Evolutionary conservation across 2,797 vertebrate species (phyloP).

Genomic region (Antrozous pallidus): DNA sequence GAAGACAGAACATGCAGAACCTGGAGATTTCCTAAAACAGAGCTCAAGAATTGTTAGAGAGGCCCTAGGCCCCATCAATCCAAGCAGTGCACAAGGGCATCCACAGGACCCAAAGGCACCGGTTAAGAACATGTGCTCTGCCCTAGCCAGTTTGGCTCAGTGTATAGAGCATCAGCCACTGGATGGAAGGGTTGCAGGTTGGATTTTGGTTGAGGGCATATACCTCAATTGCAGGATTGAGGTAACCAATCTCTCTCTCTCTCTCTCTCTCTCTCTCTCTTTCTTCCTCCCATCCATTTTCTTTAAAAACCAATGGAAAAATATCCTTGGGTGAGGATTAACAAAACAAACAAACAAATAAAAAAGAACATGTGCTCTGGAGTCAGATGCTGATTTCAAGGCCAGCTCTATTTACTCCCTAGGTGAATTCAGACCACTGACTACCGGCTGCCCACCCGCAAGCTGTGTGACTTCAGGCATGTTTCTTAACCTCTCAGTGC

Average conservation of each 20-base stretch:
- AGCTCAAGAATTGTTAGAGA: not conserved
- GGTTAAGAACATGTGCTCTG: not conserved
- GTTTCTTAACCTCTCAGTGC: conserved; percentile 3
- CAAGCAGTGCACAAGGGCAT: not conserved
- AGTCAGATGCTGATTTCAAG: not conserved
- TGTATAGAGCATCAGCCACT: not conserved
- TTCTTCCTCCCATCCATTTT: too few relatives aligned
- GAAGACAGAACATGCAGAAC: not conserved
- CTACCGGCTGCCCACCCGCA: not conserved
- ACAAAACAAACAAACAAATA: too few relatives aligned
- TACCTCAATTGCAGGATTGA: not conserved
- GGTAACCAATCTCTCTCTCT: not conserved
- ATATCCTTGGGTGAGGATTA: too few relatives aligned
- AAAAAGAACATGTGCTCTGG: not conserved
- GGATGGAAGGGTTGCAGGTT: not conserved
- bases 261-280: too few relatives aligned
- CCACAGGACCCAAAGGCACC: not conserved
- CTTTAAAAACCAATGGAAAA: too few relatives aligned
- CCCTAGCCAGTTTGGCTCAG: not conserved
- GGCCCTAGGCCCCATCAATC: not conserved
- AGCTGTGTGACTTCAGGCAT: not conserved
- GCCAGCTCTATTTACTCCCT: not conserved
- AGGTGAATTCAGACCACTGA: not conserved
- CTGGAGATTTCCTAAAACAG: not conserved
- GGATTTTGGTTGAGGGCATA: not conserved